phyloP scores from a whole-genome alignment of 1,140 invertebrate genomes.

The Tachypleus tridentatus region DNA sequence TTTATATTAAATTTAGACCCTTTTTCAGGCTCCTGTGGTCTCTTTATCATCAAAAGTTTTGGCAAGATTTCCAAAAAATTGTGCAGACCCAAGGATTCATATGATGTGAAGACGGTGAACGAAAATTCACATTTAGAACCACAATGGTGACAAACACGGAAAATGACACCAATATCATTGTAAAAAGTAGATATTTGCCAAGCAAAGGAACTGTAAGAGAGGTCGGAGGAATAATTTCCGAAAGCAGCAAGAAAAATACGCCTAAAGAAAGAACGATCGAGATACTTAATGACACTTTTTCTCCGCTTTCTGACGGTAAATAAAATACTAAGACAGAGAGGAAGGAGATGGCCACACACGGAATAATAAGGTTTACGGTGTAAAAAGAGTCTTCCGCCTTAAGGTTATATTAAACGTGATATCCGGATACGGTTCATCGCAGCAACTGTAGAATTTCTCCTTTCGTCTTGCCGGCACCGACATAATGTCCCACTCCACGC shows the following conservation, averaged over 20 bases:
- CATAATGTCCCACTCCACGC: conserved; percentile 91
- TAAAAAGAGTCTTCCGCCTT: conserved; percentile 88
- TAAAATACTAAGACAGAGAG: conserved; percentile 98
- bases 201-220: conserved; percentile 91
- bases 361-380: conserved; percentile 89
- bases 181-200: conserved; percentile 91
- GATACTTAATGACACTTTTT: conserved; percentile 93
- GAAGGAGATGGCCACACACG: conserved; percentile 91
- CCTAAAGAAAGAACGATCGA: conserved; percentile 95
- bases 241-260: conserved; percentile 93
- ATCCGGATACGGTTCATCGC: conserved; percentile 69
- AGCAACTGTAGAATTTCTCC: conserved; percentile 77
- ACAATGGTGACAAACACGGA: conserved; percentile 96
- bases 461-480: conserved; percentile 72
- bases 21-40: neutral
- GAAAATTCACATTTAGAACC: conserved; percentile 95
- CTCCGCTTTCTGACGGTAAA: conserved; percentile 91
- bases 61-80: conserved; percentile 72
- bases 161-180: conserved; percentile 95
- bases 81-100: conserved; percentile 74
- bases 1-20: too few relatives aligned
- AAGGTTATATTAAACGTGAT: conserved; percentile 96
- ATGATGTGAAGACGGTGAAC: conserved; percentile 91
- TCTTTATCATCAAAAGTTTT: conserved; percentile 60
- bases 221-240: conserved; percentile 93